phyloP scores from a whole-genome alignment of 2,888 invertebrate genomes.

The Tenthredo livida region DNA sequence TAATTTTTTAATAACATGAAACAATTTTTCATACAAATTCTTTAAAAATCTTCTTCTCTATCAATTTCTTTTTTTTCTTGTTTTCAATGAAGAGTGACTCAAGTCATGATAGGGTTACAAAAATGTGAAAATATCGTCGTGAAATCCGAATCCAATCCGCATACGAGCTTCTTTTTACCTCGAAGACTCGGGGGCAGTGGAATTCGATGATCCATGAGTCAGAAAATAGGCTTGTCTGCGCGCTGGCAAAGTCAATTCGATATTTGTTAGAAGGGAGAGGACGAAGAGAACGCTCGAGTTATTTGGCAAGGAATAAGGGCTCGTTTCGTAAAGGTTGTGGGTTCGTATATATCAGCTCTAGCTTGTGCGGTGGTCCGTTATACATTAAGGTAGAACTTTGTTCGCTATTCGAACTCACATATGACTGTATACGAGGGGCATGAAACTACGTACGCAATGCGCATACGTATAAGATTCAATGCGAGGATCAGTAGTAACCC shows the following conservation, averaged over 20 bases:
- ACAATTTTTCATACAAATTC: too few species aligned
- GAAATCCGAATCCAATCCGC: neutral
- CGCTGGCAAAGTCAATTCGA: slow-evolving; percentile 29
- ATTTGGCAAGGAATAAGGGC: neutral
- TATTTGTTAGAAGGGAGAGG: slow-evolving; percentile 9
- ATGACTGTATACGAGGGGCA: neutral
- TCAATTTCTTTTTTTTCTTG: too few species aligned
- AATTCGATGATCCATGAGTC: slow-evolving; percentile 22
- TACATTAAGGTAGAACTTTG: neutral
- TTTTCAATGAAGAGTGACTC: neutral
- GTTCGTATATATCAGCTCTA: slow-evolving; percentile 1
- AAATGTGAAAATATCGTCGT: neutral
- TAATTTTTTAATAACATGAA: too few species aligned
- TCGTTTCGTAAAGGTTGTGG: neutral
- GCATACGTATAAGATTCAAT: neutral
- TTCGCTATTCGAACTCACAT: neutral
- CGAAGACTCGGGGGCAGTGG: neutral
- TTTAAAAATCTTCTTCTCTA: too few species aligned
- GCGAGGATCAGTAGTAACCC: neutral
- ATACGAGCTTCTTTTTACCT: neutral
- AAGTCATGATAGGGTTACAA: neutral
- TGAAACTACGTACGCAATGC: neutral
- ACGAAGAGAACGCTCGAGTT: slow-evolving; percentile 25
- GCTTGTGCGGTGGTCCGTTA: slow-evolving; percentile 12
- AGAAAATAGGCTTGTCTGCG: slow-evolving; percentile 13